Conservation (phyloP, 2,797 vertebrate species). For the Sebastes elongatus region DNA sequence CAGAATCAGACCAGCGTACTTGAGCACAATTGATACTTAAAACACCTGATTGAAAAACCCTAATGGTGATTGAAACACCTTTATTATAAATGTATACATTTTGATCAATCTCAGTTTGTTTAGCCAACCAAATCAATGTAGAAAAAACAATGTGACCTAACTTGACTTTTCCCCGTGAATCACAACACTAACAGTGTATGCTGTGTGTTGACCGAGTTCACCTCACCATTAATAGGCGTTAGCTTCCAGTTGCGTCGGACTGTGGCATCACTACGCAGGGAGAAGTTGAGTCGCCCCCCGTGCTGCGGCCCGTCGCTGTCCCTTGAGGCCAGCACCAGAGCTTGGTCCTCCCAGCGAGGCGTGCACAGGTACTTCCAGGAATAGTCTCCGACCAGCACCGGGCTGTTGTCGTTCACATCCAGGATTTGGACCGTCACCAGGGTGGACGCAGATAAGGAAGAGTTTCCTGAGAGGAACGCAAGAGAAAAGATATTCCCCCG, state of each 20-base stretch:
- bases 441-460: conserved; percentile 81
- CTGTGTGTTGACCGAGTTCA: not conserved
- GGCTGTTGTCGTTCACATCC: conserved; percentile 84
- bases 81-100: not conserved
- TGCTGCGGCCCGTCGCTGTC: conserved; percentile 81
- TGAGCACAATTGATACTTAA: not conserved
- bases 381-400: conserved; percentile 81
- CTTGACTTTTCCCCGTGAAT: not conserved
- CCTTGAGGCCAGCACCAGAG: conserved; percentile 82
- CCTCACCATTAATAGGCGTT: conserved; percentile 85
- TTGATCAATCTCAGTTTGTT: not conserved
- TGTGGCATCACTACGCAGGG: conserved; percentile 82
- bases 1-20: not conserved
- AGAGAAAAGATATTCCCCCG: not conserved
- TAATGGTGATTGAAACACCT: not conserved
- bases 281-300: conserved; percentile 84
- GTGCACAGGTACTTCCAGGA: conserved; percentile 88
- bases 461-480: conserved; percentile 75
- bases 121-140: not conserved
- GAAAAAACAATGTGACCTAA: not conserved
- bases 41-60: not conserved
- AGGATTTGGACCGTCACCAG: conserved; percentile 85
- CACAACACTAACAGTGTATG: not conserved
- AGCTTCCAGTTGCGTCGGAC: conserved; percentile 87
- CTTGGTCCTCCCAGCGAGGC: conserved; percentile 85